Percentiles rank a stretch among this genome's conserved stretches.
phyloP scores from a whole-genome alignment of 2,888 invertebrate species.

The Acanthosepion pharaonis region DNA sequence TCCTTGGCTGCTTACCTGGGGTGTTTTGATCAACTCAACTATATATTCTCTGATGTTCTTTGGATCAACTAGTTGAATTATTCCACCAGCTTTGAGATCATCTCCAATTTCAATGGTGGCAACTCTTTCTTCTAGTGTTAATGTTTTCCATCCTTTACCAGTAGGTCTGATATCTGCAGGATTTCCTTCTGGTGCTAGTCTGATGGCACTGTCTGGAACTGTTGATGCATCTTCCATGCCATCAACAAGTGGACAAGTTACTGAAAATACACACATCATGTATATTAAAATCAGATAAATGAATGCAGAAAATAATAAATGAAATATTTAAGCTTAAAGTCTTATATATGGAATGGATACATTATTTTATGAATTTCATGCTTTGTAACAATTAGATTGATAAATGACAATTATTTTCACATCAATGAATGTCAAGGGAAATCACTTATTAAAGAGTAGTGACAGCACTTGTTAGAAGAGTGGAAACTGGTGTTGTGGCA shows the following conservation, averaged over 20 bases:
- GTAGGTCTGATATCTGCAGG: not conserved
- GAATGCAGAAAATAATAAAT: not conserved
- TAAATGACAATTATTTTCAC: no score
- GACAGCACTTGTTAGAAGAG: no score
- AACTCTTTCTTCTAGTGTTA: not conserved
- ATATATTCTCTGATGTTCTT: not conserved
- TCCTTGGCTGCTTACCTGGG: not conserved
- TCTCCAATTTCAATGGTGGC: not conserved
- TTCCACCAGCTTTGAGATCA: not conserved
- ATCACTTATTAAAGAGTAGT: no score
- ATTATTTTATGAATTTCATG: no score
- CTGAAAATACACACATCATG: not conserved
- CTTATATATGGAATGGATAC: no score
- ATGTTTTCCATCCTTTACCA: not conserved
- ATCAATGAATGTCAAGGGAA: no score
- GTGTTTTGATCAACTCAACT: not conserved
- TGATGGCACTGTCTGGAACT: not conserved
- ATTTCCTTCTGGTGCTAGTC: not conserved
- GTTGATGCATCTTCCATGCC: not conserved
- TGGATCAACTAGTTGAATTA: not conserved
- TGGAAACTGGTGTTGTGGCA: no score
- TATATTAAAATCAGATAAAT: not conserved
- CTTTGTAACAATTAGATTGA: no score
- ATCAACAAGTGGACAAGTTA: not conserved
- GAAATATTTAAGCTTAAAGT: no score